These are phyloP conservation scores for Emydoidea blandingii DNA, from an alignment of 2,797 vertebrate genomes.

Conservation along the genomic window DNA sequence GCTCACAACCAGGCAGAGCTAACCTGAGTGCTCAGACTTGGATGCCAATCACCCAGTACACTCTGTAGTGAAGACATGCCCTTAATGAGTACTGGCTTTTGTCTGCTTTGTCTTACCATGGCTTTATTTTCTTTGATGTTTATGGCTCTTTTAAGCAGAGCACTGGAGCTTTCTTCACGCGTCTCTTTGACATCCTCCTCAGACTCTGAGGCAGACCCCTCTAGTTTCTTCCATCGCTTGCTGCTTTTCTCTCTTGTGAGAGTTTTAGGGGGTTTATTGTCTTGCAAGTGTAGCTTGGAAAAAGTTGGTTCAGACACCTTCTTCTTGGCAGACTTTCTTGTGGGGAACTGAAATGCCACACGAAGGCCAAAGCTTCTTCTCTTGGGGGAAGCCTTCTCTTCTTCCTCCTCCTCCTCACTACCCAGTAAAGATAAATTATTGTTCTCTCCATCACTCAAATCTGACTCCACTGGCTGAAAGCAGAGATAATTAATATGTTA, in stretches of 20 bases:
- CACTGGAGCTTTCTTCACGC: constrained; percentile 80
- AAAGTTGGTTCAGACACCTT: constrained; percentile 55
- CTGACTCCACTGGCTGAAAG: constrained; percentile 77
- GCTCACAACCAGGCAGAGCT: not conserved
- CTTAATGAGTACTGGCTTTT: not conserved
- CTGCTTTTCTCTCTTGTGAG: constrained; percentile 60
- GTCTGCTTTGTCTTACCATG: constrained; percentile 83
- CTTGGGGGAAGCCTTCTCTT: constrained; percentile 73
- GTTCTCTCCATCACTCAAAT: constrained; percentile 78
- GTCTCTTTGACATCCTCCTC: constrained; percentile 79
- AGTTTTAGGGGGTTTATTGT: constrained; percentile 51
- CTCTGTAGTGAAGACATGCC: not conserved
- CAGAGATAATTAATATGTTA: constrained; percentile 11
- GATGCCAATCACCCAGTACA: not conserved
- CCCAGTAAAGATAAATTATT: constrained; percentile 80
- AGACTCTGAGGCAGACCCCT: constrained; percentile 74
- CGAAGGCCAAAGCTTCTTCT: constrained; percentile 87
- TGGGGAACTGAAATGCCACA: constrained; percentile 93
- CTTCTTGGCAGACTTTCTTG: constrained; percentile 81
- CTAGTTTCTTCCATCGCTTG: constrained; percentile 31
- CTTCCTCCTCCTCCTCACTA: constrained; percentile 82
- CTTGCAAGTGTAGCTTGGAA: constrained; percentile 53
- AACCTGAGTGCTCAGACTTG: not conserved
- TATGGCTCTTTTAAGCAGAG: constrained; percentile 88
- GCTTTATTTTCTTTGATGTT: constrained; percentile 98